Base-by-base conservation (phyloP, 2,888 invertebrate species). In the Zele albiditarsus region DNA sequence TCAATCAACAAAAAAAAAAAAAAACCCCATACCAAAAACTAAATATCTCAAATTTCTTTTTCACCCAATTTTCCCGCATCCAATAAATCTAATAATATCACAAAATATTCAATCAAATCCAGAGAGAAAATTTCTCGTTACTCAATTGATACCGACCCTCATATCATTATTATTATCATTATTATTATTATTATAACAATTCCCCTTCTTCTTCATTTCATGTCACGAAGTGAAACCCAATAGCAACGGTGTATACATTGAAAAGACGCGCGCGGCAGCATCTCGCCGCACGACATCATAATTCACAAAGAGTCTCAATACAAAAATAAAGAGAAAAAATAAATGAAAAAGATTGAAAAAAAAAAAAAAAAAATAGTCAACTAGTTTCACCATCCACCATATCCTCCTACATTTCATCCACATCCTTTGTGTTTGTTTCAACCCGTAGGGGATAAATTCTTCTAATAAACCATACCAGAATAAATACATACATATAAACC, bases 401-500 rank as follows among this genome's bases (percentile, higher is more conserved):
- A 31, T 57, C 20, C 53, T 27, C 16, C 57, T 57, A 57, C 25
- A 10, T 57, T 25, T 65, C 2, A 33, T 65, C n/a, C 46, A 66
- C n/a, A 58, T 67, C 68, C 28, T 74, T 46, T 69, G 68, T 62
- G 25, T 63, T 49, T 25, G 16, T 58, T 42, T 10, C 8, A 25
- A 31, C 49, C 53, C 49, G n/a, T 25, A 49, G 49, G 62, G 69
- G 63, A 74, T 74, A 74, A 74, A 74, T 73, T 27, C 73, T 73
- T 58, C 58, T 74, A 74, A 74, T 74, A 74, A 74, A 74, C 49
- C 62, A 69, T 62, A 49, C 23, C 25, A 68, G n/a, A 28, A 53
- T 28, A 23, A 66, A 57, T 57, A 20, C 23, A 57, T 25, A 57
- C 2, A 57, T 23, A 25, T 57, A 25, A 25, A 57, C 3, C 23